phyloP scores from a whole-genome alignment of 2,113 vertebrate genomes.

The Paratilapia polleni region DNA sequence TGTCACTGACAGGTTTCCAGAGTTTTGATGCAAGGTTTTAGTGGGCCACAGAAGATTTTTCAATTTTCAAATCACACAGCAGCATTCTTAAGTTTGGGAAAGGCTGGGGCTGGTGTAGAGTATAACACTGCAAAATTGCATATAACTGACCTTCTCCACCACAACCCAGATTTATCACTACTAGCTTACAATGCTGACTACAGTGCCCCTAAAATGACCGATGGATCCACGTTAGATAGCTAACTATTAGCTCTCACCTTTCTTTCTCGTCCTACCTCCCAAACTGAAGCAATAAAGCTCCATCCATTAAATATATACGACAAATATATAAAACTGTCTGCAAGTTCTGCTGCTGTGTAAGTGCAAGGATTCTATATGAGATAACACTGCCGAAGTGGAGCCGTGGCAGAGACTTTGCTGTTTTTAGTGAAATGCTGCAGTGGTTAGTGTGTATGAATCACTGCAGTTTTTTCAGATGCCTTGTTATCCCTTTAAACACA shows the following conservation, averaged over 20 bases:
- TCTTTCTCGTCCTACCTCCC: too few relatives aligned
- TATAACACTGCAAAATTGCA: neutral
- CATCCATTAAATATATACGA: rapidly evolving
- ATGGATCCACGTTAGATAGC: rapidly evolving
- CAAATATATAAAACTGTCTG: neutral
- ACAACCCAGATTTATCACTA: neutral
- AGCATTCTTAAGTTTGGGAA: neutral
- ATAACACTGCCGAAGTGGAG: too few relatives aligned
- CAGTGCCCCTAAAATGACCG: neutral
- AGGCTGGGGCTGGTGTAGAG: rapidly evolving
- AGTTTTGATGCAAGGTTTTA: neutral
- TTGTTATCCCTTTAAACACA: neutral
- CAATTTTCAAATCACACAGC: rapidly evolving
- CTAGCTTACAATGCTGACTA: neutral
- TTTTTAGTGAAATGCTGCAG: neutral
- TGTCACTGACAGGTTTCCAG: neutral
- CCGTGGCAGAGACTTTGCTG: too few relatives aligned
- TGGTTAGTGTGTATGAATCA: neutral
- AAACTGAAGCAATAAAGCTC: too few relatives aligned
- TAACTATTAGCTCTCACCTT: neutral
- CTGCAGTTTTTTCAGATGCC: neutral
- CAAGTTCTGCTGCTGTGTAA: neutral
- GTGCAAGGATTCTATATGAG: too few relatives aligned
- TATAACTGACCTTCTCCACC: neutral
- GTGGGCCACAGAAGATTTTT: rapidly evolving